Percentiles rank a stretch among this genome's conserved stretches.
phyloP scores from a whole-genome alignment of 2,888 invertebrate genomes.

The Congeria kusceri region DNA sequence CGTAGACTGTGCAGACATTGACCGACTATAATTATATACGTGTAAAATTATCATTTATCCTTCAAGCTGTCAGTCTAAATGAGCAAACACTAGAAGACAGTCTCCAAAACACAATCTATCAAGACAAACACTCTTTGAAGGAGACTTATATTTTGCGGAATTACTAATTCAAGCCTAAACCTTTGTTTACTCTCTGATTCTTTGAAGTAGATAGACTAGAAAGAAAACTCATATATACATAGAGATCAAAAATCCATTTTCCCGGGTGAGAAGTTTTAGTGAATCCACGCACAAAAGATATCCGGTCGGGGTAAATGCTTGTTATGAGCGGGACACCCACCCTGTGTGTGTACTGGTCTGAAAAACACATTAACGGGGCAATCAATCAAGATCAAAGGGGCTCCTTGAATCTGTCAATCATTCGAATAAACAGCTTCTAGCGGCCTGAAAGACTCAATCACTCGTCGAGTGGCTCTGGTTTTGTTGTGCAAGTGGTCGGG shows the following conservation, averaged over 20 bases:
- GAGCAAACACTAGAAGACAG: conserved; percentile 44
- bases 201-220: conserved; percentile 57
- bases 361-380: conserved; percentile 60
- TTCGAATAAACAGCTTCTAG: conserved; percentile 11
- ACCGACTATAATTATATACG: background rate
- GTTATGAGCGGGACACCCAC: conserved; percentile 51
- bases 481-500: conserved; percentile 7
- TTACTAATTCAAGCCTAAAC: conserved; percentile 60
- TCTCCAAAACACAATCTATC: conserved; percentile 59
- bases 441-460: background rate
- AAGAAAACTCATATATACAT: conserved; percentile 56
- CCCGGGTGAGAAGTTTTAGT: conserved; percentile 53
- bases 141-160: conserved; percentile 62
- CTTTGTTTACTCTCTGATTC: conserved; percentile 55
- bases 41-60: conserved; percentile 42
- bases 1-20: background rate
- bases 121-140: conserved; percentile 60
- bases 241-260: conserved; percentile 68
- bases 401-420: conserved; percentile 74
- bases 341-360: conserved; percentile 57
- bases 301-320: conserved; percentile 47
- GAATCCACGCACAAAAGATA: conserved; percentile 64
- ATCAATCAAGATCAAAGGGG: conserved; percentile 71
- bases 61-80: conserved; percentile 49
- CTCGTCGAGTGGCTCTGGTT: conserved; percentile 6